Percentiles rank a stretch among this genome's conserved stretches.
Evolutionary conservation across 2,888 invertebrate species (phyloP).

Genomic region (Dasypolia templi): DNA sequence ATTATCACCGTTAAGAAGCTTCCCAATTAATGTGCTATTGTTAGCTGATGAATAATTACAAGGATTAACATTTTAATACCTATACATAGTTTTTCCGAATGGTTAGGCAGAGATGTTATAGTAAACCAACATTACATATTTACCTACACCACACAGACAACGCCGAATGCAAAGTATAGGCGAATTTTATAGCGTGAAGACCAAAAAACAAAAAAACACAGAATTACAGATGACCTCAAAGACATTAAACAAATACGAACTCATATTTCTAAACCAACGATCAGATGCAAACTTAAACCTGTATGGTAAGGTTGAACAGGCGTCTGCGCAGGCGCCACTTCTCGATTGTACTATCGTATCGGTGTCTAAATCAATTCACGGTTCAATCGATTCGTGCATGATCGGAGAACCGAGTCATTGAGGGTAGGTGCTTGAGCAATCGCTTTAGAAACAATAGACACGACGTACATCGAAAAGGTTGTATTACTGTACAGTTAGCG

Average conservation of each 20-base stretch:
- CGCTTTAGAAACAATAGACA: conserved; percentile 67
- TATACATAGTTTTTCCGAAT: too few relatives aligned
- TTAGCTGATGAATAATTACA: conserved; percentile 40
- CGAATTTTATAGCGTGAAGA: too few relatives aligned
- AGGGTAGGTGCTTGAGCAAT: conserved; percentile 62
- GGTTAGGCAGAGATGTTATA: too few relatives aligned
- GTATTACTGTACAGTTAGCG: conserved; percentile 54
- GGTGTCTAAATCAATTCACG: conserved; percentile 72
- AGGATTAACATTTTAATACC: conserved; percentile 1
- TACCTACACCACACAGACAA: conserved; percentile 1
- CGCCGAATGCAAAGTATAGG: neutral
- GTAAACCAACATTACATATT: too few relatives aligned
- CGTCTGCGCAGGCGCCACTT: conserved; percentile 62
- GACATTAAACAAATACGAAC: conserved; percentile 26
- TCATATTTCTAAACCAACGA: conserved; percentile 21
- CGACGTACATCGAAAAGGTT: conserved; percentile 69
- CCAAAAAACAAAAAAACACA: too few relatives aligned
- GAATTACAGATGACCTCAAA: neutral
- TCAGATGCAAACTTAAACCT: conserved; percentile 43
- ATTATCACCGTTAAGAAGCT: conserved; percentile 28
- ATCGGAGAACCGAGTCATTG: conserved; percentile 63
- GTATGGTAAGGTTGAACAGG: conserved; percentile 56
- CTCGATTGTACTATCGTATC: conserved; percentile 72
- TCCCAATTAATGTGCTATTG: conserved; percentile 34
- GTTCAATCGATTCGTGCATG: conserved; percentile 68